Conservation (phyloP, 2,113 vertebrate species). For the Upupa epops region DNA sequence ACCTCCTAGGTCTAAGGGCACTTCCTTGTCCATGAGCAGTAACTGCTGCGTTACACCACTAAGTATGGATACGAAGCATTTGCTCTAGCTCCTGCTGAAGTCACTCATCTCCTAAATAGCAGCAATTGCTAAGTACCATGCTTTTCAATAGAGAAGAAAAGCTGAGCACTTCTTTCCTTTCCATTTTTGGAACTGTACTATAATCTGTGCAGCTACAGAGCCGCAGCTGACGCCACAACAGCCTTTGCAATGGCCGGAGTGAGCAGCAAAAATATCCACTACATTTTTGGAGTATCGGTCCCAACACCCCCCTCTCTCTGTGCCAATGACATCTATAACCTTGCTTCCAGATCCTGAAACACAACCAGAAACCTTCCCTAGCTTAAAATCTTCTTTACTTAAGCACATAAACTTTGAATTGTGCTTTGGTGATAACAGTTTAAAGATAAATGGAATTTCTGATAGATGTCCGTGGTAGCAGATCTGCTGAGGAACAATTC, state of each 20-base stretch:
- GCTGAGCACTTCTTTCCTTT: conserved; percentile 26
- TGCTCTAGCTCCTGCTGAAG: background rate
- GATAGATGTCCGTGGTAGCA: background rate
- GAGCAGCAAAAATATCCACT: conserved; percentile 12
- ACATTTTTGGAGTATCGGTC: background rate
- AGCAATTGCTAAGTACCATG: conserved; percentile 16
- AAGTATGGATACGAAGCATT: background rate
- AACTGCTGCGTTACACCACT: background rate
- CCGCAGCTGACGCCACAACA: conserved; percentile 17
- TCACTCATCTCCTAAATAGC: conserved; percentile 20
- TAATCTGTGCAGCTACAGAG: conserved; percentile 4
- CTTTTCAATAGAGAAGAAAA: conserved; percentile 43
- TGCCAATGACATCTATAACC: background rate
- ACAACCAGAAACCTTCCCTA: background rate
- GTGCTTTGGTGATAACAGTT: background rate
- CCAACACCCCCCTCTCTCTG: background rate
- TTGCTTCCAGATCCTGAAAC: conserved; percentile 25
- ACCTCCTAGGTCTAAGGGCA: background rate
- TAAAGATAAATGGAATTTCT: background rate
- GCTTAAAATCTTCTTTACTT: background rate
- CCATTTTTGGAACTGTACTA: conserved; percentile 56
- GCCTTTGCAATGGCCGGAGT: background rate
- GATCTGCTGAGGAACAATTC: conserved; percentile 10
- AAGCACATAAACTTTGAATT: background rate
- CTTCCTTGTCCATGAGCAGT: background rate